A percentile compares a stretch with the other conserved stretches of the same genome.
phyloP scores from a whole-genome alignment of 2,113 vertebrate species.

The Lasiurus borealis region DNA sequence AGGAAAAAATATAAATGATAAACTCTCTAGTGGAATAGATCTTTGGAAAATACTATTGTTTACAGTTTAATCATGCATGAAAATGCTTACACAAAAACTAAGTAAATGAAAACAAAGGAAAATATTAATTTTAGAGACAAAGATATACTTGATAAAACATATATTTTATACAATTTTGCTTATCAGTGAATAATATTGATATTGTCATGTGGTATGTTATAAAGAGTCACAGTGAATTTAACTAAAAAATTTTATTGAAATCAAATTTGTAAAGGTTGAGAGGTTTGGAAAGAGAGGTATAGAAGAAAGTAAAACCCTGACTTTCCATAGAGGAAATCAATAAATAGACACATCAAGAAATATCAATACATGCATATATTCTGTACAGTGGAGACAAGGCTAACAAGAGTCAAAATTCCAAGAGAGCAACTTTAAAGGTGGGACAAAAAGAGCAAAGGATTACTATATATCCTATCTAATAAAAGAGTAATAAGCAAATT shows the following conservation, averaged over 20 bases:
- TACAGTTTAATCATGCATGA: background rate
- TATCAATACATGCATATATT: background rate
- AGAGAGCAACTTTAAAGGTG: background rate
- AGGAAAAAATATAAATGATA: background rate
- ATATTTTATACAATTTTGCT: background rate
- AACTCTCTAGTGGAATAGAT: background rate
- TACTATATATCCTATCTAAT: background rate
- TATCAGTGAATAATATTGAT: background rate
- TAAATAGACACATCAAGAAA: background rate
- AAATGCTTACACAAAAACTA: background rate
- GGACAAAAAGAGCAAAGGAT: background rate
- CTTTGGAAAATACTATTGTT: background rate
- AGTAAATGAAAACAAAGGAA: background rate
- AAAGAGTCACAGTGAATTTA: constrained; percentile 5
- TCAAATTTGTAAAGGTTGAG: background rate
- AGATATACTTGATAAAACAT: background rate
- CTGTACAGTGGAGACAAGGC: background rate
- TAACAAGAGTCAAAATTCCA: background rate
- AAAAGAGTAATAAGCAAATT: too few relatives aligned
- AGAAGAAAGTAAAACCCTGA: background rate
- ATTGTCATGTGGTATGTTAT: background rate
- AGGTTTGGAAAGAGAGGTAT: background rate
- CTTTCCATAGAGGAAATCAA: background rate
- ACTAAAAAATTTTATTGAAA: background rate
- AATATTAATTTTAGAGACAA: constrained; percentile 22